Evolutionary conservation across 2,113 vertebrate species (phyloP), one percentile per base, ranked within the genome.

Genomic region (Halichoeres trimaculatus): DNA sequence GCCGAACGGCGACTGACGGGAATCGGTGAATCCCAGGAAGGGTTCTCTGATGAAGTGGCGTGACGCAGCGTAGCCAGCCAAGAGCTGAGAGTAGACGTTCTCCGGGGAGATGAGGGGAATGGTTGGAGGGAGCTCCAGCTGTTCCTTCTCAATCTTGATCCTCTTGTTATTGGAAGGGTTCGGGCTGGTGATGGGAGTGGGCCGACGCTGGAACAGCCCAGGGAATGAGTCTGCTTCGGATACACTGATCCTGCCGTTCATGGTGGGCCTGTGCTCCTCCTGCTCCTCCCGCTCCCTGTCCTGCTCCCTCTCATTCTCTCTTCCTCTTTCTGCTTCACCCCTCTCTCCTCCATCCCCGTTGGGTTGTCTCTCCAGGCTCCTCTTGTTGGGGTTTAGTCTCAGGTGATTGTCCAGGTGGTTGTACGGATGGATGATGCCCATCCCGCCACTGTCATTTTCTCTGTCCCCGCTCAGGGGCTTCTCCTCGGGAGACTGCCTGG

Each of bases 1-100:
- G 77, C 92, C 98, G 0, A 99, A 99, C 75, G 98, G 98, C 7
- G 98, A 99, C 95, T 98, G 98, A 64, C 97, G 96, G 76, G 98
- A 96, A 91, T 99, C 97, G 59, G 95, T 95, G 94, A 99, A 99
- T 88, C 96, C 96, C 71, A 99, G 92, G 92, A 98, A 99, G 26
- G 98, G 98, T 93, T 99, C 98, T 92, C 98, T 96, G 93, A 99
- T 98, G 96, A 99, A 99, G 95, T 99, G 98, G 89, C 96, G 95
- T 1, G 98, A 98, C 59, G 97, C 97, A 16, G 98, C 98, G 0
- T 99, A 99, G 85, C 98, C 97, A 74, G 98, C 98, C 84, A 99
- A 94, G 93, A 98, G 97, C 94, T 99, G 98, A 19, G 98, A 99
- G 93, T 99, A 99, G 91, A 99, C 97, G 5, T 99, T 99, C 94